Base-by-base conservation (phyloP, 1,140 invertebrate genomes). In the Doryteuthis pealeii region DNA sequence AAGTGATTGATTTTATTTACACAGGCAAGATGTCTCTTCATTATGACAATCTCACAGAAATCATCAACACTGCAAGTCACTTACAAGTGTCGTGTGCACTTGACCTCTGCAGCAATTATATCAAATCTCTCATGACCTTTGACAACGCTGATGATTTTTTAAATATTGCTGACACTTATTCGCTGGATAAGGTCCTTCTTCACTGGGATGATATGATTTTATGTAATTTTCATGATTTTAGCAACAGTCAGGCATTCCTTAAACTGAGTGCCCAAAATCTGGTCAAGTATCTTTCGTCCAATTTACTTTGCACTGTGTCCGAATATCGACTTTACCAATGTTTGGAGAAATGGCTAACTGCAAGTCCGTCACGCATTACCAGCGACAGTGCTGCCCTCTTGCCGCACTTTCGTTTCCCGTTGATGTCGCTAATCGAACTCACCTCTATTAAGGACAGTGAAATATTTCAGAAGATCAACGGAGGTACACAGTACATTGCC, bases 1-100 rank as follows among this genome's bases (percentile, higher is more conserved):
- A 92, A 75, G 90, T 97, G 1, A 90, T 97, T 62, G 93, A 95
- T 80, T 97, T 97, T 86, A 95, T 97, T 83, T 97, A 97, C 85
- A 94, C 94, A 82, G 95, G 95, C 18, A 82, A 86, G 70, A 81
- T 87, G 79, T 77, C 78, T 10, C 79, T 87, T 12, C 79, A 83
- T 26, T 76, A 79, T 30, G 85, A 86, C 49, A 87, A 86, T 74
- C 80, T 87, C 31, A 85, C 82, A 4, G 86, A 87, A 72, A 81
- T 87, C 12, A 82, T 87, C 74, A 84, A 87, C 78, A 85, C 86
- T 12, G 86, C 85, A 67, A 87, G 84, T 78, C 85, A 87, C 74
- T 74, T 87, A 40, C 85, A 87, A 76, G 83, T 85, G 12, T 78
- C 81, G 26, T 80, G 80, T 32, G 86, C 84, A 0, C 77, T 87